A percentile compares a stretch with the other conserved stretches of the same genome.
Evolutionary conservation across 2,797 vertebrate genomes (phyloP).

Genomic region (Nannoperca obscura): DNA sequence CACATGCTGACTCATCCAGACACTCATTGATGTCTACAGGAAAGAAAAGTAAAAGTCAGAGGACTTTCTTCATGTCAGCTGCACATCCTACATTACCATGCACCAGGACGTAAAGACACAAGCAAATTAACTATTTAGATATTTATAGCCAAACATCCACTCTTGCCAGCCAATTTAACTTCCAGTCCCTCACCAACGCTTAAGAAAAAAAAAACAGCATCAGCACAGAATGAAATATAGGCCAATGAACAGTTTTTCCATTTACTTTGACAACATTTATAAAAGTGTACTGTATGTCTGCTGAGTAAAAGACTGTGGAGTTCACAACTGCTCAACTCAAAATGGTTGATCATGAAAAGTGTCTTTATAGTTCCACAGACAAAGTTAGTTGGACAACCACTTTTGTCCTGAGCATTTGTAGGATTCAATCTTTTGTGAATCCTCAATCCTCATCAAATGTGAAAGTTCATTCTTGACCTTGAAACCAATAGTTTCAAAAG

Average conservation of each 20-base stretch:
- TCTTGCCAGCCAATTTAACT: not conserved
- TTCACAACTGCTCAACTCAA: not conserved
- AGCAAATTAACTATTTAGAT: not conserved
- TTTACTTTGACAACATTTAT: not conserved
- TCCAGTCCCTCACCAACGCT: not conserved
- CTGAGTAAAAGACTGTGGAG: not conserved
- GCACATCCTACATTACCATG: slow-evolving; percentile 1
- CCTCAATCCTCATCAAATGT: no score
- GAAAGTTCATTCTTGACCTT: not conserved
- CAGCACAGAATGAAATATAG: not conserved
- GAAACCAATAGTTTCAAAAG: not conserved
- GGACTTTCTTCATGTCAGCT: not conserved
- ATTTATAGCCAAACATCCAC: not conserved
- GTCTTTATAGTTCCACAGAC: not conserved
- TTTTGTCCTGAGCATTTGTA: not conserved
- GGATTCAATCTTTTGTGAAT: not conserved
- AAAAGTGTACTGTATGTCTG: not conserved
- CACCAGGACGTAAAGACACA: slow-evolving; percentile 17
- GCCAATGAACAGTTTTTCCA: not conserved
- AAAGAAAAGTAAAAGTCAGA: slow-evolving; percentile 14
- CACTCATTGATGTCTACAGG: slow-evolving; percentile 94
- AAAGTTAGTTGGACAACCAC: not conserved
- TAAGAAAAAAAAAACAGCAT: not conserved
- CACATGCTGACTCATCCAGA: slow-evolving; percentile 91
- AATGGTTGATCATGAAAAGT: not conserved